Base-by-base conservation (phyloP, 2,797 vertebrate genomes). In the Jordanella pulchra region DNA sequence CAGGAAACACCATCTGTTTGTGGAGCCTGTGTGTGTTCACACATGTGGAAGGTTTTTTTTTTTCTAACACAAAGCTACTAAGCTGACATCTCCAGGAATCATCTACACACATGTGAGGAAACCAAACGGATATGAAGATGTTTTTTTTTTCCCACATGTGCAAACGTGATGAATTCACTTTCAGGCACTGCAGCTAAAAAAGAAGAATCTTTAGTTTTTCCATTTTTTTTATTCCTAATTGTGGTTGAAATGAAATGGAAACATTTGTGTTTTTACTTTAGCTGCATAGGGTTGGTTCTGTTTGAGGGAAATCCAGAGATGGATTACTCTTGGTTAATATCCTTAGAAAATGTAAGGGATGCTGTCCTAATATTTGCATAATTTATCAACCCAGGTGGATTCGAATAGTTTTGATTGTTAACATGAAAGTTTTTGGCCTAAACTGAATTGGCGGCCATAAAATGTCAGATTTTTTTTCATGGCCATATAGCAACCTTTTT, bases 21-120 rank as follows among this genome's bases (percentile, higher is more conserved):
- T 81, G 72, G 76, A 61, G 51, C 69, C 51, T 71, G 67, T 85
- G 86, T 86, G 87, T 85, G 77, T 86, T 85, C 77, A 84, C 71
- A 78, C 53, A 25, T 83, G 85, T 90, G 86, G 84, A 86, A 87
- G 88, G 84, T 84, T 86, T 84, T 74, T 82, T 73, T 82, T 73
- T 76, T 12, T 7, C 72, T n/a, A n/a, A n/a, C 64, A 81, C 78
- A 80, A 72, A 87, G 86, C 87, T 90, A 87, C 79, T 75, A 77
- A 73, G 78, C 60, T 83, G 84, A 87, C 84, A 84, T 73, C 80
- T 80, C 44, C 61, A 84, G 72, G 65, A 70, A 72, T 25, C 65
- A 61, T 82, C 27, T 35, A 14, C 45, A 21, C 70, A 68, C 51
- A 42, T 32, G 47, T 35, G 73, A 64, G 67, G 44, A 75, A 78